Percentiles rank a stretch among this genome's conserved stretches.
Conservation (phyloP, 2,888 invertebrate species). For the Hypselothyrea guttata region DNA sequence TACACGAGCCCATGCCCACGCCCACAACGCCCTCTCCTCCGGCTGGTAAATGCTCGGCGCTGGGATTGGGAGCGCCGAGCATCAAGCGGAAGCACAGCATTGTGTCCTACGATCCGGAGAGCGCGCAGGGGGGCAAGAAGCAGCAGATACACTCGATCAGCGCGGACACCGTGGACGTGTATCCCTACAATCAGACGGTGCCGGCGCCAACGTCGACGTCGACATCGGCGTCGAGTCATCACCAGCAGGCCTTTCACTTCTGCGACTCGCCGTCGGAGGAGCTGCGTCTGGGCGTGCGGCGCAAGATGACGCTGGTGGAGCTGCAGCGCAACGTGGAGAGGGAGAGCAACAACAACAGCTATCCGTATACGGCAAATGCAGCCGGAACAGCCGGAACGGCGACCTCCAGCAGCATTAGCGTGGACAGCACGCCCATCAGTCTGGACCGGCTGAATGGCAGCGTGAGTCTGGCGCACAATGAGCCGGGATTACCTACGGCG, state of each 20-base stretch:
- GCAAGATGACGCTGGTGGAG: conserved; percentile 79
- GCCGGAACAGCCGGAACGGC: conserved; percentile 71
- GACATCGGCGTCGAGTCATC: conserved; percentile 48
- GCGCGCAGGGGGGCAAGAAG: conserved; percentile 78
- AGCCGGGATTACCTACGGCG: neutral
- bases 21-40: conserved; percentile 5
- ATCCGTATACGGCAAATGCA: conserved; percentile 66
- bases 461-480: conserved; percentile 48
- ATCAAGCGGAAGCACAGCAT: conserved; percentile 80
- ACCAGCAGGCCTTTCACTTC: conserved; percentile 67
- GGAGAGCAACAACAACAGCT: conserved; percentile 73
- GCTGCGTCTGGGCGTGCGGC: conserved; percentile 76
- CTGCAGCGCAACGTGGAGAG: conserved; percentile 70
- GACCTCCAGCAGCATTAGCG: conserved; percentile 78
- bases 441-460: conserved; percentile 73
- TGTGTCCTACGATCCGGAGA: conserved; percentile 80
- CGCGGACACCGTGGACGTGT: conserved; percentile 79
- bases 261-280: conserved; percentile 78
- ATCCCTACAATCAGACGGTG: conserved; percentile 77
- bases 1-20: conserved; percentile 61
- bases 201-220: conserved; percentile 54
- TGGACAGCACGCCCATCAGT: conserved; percentile 77
- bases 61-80: conserved; percentile 53
- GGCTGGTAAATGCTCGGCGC: conserved; percentile 7
- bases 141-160: conserved; percentile 81